Evolutionary conservation across 2,888 invertebrate species (phyloP).

Genomic region (Drymonia ruficornis): DNA sequence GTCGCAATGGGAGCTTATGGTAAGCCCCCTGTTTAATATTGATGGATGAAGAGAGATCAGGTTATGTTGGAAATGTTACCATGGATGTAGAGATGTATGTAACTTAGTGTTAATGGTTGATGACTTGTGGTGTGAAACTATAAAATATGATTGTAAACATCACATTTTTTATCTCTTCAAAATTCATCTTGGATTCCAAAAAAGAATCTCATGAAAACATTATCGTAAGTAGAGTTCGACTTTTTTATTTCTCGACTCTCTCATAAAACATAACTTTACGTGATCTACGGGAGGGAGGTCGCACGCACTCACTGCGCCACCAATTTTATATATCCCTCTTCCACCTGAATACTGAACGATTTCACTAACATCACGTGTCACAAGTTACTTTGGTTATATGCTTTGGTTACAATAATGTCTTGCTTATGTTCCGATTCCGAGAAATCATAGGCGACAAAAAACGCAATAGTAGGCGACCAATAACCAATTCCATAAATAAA

Average conservation of each 20-base stretch:
- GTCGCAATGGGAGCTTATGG: too few relatives aligned
- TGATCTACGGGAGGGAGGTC: constrained; percentile 59
- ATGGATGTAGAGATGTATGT: too few relatives aligned
- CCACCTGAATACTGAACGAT: constrained; percentile 57
- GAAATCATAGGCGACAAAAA: neutral
- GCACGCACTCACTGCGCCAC: constrained; percentile 41
- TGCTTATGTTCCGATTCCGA: constrained; percentile 13
- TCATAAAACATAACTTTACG: constrained; percentile 72
- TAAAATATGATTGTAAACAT: too few relatives aligned
- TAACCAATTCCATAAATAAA: too few relatives aligned
- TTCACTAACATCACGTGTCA: constrained; percentile 14
- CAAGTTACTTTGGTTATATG: constrained; percentile 13
- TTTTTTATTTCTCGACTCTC: constrained; percentile 55
- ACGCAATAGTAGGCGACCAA: neutral
- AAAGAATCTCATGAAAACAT: constrained; percentile 27
- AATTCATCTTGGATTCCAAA: neutral
- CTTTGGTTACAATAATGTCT: neutral
- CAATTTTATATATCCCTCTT: constrained; percentile 60
- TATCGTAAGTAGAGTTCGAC: constrained; percentile 38
- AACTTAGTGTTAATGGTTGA: too few relatives aligned
- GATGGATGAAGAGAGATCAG: too few relatives aligned
- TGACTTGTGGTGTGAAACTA: too few relatives aligned
- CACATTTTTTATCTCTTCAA: neutral
- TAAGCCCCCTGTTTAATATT: too few relatives aligned
- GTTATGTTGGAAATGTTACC: too few relatives aligned